Base-by-base conservation (phyloP, 2,888 invertebrate species). In the Synanthedon vespiformis region DNA sequence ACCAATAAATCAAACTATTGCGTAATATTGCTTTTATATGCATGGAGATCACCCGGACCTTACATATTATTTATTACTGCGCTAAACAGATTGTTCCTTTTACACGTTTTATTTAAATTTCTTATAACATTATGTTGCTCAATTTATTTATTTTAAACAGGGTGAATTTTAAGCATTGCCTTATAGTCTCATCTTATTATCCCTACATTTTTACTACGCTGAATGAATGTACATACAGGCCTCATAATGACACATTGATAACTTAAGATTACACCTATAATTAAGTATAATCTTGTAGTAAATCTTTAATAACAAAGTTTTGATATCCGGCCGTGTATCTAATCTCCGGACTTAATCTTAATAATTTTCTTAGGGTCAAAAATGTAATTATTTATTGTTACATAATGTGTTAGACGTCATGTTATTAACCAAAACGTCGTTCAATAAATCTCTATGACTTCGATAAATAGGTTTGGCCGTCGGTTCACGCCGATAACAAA, bases 1-100 rank as follows among this genome's bases (percentile, higher is more conserved):
- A 75, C 75, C 79, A 71, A 85, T 86, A 86, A 86, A 86, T 86
- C 86, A 86, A 77, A 82, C 78, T 80, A 83, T 83, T 82, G 76
- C 80, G 81, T 82, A 84, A 85, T 81, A 72, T 74, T 68, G 74
- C 75, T 72, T 72, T 71, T 85, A 72, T 83, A 86, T 85, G 85
- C 82, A 86, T 85, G 77, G 68, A 74, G 69, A 74, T 76, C 72
- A 65, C 66, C 62, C 66, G 67, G 64, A 68, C 74, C 74, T 72
- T 70, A 70, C 67, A 66, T 73, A 74, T 83, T 82, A 84, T 84
- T 83, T 84, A 84, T 83, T 75, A 68, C 74, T 61, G 67, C 63
- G 67, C 72, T 72, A 77, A 80, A 80, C 81, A 74, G 80, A 83
- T 82, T 80, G 80, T 77, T 72, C 67, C 70, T 34, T 34, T 2